phyloP scores from a whole-genome alignment of 2,888 invertebrate species.

The Fragum fragum region DNA sequence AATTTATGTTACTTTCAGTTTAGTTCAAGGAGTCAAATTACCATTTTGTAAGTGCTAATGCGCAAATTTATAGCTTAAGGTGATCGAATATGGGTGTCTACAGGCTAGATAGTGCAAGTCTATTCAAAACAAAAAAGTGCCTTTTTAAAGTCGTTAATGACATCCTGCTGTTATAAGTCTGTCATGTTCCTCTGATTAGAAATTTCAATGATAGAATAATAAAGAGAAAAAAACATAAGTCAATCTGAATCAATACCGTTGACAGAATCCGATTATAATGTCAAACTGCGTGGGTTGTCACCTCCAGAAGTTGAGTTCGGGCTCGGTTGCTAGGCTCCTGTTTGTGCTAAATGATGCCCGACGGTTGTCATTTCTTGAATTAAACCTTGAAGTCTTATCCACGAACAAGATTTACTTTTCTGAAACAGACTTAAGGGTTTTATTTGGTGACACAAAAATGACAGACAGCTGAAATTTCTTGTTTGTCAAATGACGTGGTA shows the following conservation, averaged over 20 bases:
- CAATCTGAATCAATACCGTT: neutral
- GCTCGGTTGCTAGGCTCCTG: neutral
- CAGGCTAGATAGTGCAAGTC: no score
- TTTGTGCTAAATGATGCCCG: neutral
- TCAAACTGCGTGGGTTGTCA: slow-evolving; percentile 32
- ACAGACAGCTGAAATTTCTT: slow-evolving; percentile 37
- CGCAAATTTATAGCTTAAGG: no score
- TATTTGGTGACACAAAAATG: slow-evolving; percentile 18
- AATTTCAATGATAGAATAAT: no score
- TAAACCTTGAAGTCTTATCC: neutral
- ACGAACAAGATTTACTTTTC: neutral
- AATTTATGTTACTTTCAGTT: no score
- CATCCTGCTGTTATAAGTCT: no score
- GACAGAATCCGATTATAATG: slow-evolving; percentile 9
- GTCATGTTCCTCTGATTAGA: no score
- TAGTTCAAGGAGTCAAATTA: no score
- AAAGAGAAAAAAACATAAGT: no score
- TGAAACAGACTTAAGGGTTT: neutral
- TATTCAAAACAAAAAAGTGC: no score
- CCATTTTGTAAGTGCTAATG: no score
- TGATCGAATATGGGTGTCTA: no score
- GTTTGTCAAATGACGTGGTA: slow-evolving; percentile 62
- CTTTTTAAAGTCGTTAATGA: no score
- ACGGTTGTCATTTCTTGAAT: neutral
- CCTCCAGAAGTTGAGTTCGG: slow-evolving; percentile 11